These are phyloP conservation scores for Oryzias woworae DNA, from an alignment of 2,113 vertebrate genomes.

Conservation along the genomic window DNA sequence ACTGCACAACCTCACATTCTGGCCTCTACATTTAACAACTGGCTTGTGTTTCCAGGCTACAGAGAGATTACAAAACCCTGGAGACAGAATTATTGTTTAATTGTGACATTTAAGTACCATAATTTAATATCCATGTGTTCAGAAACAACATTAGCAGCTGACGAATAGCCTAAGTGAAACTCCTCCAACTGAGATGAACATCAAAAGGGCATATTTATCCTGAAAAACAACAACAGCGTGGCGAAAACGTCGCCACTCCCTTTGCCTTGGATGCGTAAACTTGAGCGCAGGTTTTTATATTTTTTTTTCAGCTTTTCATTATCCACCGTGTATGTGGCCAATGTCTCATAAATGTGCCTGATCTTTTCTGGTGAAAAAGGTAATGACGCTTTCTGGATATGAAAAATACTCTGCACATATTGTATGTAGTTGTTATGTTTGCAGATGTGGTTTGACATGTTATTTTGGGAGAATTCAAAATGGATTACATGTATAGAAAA, in stretches of 20 bases:
- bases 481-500: neutral
- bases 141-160: conserved; percentile 37
- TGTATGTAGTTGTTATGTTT: neutral
- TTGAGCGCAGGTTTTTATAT: conserved; percentile 22
- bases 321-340: conserved; percentile 46
- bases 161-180: conserved; percentile 69
- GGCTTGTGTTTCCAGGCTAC: conserved; percentile 23
- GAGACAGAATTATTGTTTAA: conserved; percentile 36
- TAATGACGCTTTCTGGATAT: conserved; percentile 5
- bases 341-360: conserved; percentile 50
- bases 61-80: neutral
- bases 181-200: conserved; percentile 47
- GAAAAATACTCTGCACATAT: conserved; percentile 3
- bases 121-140: conserved; percentile 41
- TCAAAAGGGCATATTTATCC: conserved; percentile 46
- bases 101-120: conserved; percentile 28
- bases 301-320: conserved; percentile 27
- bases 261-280: conserved; percentile 34
- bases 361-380: conserved; percentile 25
- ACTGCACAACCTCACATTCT: conserved; percentile 20
- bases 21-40: conserved; percentile 2
- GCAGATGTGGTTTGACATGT: neutral
- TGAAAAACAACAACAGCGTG: conserved; percentile 25
- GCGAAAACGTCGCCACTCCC: conserved; percentile 22
- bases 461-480: neutral